Percentiles rank a stretch among this genome's conserved stretches.
Conservation (phyloP, 2,888 invertebrate genomes). For the Cheilosia urbana region DNA sequence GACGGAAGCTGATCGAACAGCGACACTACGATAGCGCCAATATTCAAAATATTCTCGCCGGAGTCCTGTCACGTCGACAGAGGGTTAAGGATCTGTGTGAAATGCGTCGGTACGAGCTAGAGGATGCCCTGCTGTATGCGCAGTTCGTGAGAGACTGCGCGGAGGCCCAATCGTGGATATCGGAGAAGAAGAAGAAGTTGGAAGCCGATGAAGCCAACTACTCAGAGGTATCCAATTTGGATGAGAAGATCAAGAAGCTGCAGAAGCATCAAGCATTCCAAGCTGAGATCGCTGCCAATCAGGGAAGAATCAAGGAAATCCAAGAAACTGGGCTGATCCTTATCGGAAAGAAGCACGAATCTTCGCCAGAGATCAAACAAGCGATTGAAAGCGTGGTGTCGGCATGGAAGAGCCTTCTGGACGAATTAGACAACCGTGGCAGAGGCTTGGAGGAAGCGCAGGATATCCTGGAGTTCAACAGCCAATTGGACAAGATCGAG, state of each 20-base stretch:
- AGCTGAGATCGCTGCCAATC: conserved; percentile 95
- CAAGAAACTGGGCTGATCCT: conserved; percentile 89
- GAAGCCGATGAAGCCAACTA: conserved; percentile 89
- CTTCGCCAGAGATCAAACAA: conserved; percentile 88
- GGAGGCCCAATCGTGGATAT: conserved; percentile 96
- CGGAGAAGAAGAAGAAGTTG: conserved; percentile 94
- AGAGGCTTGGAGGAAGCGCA: conserved; percentile 98
- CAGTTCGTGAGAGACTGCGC: conserved; percentile 96
- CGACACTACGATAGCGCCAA: conserved; percentile 95
- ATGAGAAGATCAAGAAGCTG: conserved; percentile 97
- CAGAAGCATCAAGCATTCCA: conserved; percentile 98
- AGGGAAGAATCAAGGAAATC: conserved; percentile 93
- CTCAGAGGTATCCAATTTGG: conserved; percentile 90
- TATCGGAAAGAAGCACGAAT: conserved; percentile 89
- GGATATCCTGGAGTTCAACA: conserved; percentile 98
- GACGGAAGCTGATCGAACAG: conserved; percentile 93
- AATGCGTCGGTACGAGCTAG: conserved; percentile 88
- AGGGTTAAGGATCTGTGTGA: conserved; percentile 87
- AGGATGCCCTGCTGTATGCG: conserved; percentile 91
- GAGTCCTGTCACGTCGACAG: conserved; percentile 89
- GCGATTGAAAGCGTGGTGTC: conserved; percentile 88
- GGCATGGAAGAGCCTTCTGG: conserved; percentile 91
- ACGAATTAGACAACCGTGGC: conserved; percentile 87
- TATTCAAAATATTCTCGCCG: conserved; percentile 90
- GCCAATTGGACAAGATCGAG: conserved; percentile 97